Conservation (phyloP, 2,888 invertebrate species). For the Cylloceria caligata region DNA sequence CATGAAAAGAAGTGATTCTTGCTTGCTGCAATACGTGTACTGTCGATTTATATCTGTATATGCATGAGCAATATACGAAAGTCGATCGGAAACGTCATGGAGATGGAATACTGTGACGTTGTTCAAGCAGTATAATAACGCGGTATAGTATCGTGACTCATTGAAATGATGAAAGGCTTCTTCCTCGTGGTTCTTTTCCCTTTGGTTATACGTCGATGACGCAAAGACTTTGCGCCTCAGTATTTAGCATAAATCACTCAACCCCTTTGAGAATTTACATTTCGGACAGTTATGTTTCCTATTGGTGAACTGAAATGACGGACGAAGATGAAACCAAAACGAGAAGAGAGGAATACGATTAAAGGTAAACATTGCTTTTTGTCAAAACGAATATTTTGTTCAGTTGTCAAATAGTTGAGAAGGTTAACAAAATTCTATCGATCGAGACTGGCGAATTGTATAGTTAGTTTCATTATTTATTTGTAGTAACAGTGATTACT, state of each 20-base stretch:
- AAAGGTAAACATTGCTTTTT: no score
- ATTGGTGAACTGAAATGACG: neutral
- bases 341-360: neutral
- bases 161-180: constrained; percentile 48
- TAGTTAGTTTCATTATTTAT: no score
- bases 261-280: neutral
- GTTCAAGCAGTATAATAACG: constrained; percentile 5
- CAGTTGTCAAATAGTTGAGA: no score
- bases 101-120: neutral
- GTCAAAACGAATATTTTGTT: no score
- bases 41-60: neutral
- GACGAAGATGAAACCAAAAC: neutral
- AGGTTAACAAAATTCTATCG: no score
- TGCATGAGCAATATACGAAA: neutral
- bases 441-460: no score
- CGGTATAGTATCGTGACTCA: constrained; percentile 41
- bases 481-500: no score
- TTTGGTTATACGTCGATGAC: constrained; percentile 32
- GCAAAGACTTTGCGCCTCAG: constrained; percentile 38
- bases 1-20: neutral
- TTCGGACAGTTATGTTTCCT: neutral
- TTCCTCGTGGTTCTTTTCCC: constrained; percentile 20
- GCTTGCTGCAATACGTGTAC: neutral
- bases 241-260: constrained; percentile 14
- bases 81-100: constrained; percentile 8